Evolutionary conservation across 2,113 vertebrate species (phyloP).

Genomic region (Tauraco erythrolophus): DNA sequence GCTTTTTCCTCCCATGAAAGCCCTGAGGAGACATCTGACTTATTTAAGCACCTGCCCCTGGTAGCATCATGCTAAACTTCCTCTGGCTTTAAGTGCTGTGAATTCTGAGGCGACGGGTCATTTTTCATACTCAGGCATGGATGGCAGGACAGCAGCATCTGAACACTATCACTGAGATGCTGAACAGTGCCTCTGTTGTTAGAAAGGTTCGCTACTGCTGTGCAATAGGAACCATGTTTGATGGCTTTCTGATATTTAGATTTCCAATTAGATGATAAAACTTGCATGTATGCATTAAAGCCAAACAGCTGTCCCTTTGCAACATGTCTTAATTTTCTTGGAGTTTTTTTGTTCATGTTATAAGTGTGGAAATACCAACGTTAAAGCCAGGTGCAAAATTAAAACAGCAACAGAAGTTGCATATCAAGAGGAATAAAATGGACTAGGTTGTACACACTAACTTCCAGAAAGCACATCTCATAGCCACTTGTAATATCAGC

Average conservation of each 20-base stretch:
- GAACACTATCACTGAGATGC: background rate
- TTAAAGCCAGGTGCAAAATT: background rate
- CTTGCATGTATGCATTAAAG: background rate
- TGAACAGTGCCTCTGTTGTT: background rate
- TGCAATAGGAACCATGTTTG: background rate
- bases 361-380: background rate
- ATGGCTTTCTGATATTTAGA: background rate
- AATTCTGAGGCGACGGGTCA: background rate
- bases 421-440: background rate
- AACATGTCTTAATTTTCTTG: background rate
- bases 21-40: background rate
- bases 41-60: background rate
- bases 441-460: background rate
- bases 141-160: background rate
- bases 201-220: background rate
- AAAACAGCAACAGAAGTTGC: slow-evolving; percentile 21
- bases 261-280: background rate
- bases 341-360: background rate
- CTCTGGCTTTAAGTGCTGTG: background rate
- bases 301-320: background rate
- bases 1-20: background rate
- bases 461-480: background rate
- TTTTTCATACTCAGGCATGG: background rate
- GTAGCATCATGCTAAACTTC: background rate
- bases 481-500: background rate